phyloP scores from a whole-genome alignment of 1,140 invertebrate genomes.

The Leptinotarsa defecta region DNA sequence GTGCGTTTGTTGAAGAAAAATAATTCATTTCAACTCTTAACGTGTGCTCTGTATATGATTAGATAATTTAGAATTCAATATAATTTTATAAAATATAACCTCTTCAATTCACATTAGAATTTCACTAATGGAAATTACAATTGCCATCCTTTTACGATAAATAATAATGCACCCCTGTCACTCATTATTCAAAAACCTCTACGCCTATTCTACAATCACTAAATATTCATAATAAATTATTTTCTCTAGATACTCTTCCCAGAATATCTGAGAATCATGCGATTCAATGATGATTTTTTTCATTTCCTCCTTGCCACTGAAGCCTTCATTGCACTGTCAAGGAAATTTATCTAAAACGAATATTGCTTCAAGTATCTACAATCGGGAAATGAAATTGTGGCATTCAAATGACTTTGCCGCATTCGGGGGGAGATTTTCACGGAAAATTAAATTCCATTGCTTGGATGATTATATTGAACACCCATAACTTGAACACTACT shows the following conservation, averaged over 20 bases:
- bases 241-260: background rate
- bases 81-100: too few relatives aligned
- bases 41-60: too few relatives aligned
- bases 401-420: constrained; percentile 22
- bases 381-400: constrained; percentile 15
- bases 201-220: background rate
- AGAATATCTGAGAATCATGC: background rate
- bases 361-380: constrained; percentile 8
- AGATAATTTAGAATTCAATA: too few relatives aligned
- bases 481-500: constrained; percentile 9
- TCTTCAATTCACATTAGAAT: too few relatives aligned
- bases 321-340: background rate
- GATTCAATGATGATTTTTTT: constrained; percentile 7
- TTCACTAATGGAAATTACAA: too few relatives aligned
- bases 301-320: background rate
- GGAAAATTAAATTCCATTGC: constrained; percentile 26
- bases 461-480: constrained; percentile 30
- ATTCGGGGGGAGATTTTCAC: constrained; percentile 15
- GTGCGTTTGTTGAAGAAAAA: too few relatives aligned
- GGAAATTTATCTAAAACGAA: constrained; percentile 1
- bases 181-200: too few relatives aligned
- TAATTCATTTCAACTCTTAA: too few relatives aligned
- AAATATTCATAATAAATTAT: background rate
- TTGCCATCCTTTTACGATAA: too few relatives aligned
- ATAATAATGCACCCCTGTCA: too few relatives aligned